phyloP scores from a whole-genome alignment of 2,113 vertebrate genomes.

The Rhipidura dahli region DNA sequence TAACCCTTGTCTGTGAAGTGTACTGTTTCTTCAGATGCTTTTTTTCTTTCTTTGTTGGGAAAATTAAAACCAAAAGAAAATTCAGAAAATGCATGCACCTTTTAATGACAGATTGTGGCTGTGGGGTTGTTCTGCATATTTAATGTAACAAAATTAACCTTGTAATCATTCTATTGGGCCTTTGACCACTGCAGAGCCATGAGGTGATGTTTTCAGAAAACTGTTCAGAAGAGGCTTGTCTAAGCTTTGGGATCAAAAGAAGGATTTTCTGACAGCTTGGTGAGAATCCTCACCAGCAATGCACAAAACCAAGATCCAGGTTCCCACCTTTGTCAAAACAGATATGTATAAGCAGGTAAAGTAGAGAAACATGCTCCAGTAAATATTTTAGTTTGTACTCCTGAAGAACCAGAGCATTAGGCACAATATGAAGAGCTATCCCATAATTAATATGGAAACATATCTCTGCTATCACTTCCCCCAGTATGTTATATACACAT shows the following conservation, averaged over 20 bases:
- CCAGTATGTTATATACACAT: neutral
- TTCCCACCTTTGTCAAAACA: neutral
- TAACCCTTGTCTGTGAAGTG: neutral
- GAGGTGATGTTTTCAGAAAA: neutral
- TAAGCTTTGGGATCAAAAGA: neutral
- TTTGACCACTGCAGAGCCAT: neutral
- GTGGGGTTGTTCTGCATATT: neutral
- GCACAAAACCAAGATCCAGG: neutral
- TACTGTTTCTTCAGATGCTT: neutral
- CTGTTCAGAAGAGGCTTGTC: neutral
- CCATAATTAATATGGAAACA: neutral
- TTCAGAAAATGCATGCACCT: neutral
- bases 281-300: neutral
- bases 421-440: neutral
- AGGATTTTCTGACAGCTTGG: neutral
- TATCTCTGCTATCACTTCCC: neutral
- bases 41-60: neutral
- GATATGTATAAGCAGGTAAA: neutral
- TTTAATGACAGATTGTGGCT: neutral
- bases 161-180: neutral
- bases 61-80: neutral
- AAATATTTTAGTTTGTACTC: neutral
- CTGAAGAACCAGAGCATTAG: neutral
- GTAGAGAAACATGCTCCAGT: neutral
- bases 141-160: neutral